phyloP scores from a whole-genome alignment of 2,888 invertebrate species.

The Hecatera dysodea region DNA sequence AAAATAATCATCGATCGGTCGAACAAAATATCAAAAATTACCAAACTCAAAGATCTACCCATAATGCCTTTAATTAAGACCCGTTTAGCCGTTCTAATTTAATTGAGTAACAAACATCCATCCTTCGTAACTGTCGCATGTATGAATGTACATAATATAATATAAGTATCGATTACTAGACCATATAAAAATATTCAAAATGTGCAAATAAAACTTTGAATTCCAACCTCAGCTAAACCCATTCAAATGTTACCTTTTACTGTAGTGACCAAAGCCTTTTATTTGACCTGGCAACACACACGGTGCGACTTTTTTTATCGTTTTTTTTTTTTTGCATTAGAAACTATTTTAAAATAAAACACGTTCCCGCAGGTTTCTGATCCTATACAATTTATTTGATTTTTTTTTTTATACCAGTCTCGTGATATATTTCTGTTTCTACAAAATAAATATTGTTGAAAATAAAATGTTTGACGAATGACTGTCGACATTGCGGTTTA shows the following conservation, averaged over 20 bases:
- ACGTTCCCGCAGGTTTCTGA: constrained; percentile 3
- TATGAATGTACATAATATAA: too few species aligned
- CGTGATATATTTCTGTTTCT: too few species aligned
- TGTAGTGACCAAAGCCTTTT: constrained; percentile 29
- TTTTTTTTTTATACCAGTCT: constrained; percentile 7
- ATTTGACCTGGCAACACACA: constrained; percentile 28
- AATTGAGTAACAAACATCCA: too few species aligned
- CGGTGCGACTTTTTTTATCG: constrained; percentile 10
- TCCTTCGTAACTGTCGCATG: too few species aligned
- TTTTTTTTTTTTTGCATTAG: constrained; percentile 38
- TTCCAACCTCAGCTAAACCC: neutral
- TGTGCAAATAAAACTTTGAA: constrained; percentile 4
- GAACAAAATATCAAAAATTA: too few species aligned
- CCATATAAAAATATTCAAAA: neutral
- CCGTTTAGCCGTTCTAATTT: too few species aligned
- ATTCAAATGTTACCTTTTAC: constrained; percentile 36
- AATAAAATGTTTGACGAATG: neutral
- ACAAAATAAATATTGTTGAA: neutral
- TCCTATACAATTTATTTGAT: constrained; percentile 32
- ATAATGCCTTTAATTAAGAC: too few species aligned
- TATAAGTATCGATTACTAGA: too few species aligned
- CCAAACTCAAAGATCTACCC: too few species aligned
- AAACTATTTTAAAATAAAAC: constrained; percentile 40
- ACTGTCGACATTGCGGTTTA: neutral
- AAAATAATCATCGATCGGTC: too few species aligned